Evolutionary conservation across 2,113 vertebrate genomes (phyloP), one percentile per base, ranked within the genome.

Genomic region (Spizaetus ornatus): DNA sequence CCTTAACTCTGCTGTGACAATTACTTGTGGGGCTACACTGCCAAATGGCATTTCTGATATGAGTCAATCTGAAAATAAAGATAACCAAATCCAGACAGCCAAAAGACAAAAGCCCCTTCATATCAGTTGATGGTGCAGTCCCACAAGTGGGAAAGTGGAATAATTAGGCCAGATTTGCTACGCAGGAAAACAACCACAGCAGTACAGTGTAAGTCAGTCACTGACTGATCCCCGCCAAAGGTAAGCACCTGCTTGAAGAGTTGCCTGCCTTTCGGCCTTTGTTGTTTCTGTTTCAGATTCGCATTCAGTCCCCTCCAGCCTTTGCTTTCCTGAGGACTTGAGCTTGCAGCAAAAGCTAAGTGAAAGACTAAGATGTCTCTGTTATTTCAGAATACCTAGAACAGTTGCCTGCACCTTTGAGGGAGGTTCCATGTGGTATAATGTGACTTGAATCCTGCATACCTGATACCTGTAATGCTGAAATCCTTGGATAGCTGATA

Each of bases 261-360:
- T 1, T 50, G 20, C 14, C 40, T 23, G 0, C 4, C 13, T 55
- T 63, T 42, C 0, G 0, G 2, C 17, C 40, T 74, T 50, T 61
- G 36, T 27, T 77, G 7, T 45, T 70, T 47, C 25, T 42, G 84
- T 26, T 47, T 91, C 53, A 86, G 67, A 70, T 61, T 89, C 45
- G 53, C 42, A 69, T 56, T 58, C 50, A 53, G 22, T 38, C 10
- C 3, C 15, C 36, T 6, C 12, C 40, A 82, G n/a, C 8, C 11
- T 82, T 63, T 27, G 25, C 26, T 43, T 38, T 88, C 32, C 65
- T 48, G 32, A 89, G 29, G 86, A 70, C 16, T 10, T 16, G 4
- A 83, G 29, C 42, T 52, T 48, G 34, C 19, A 48, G 21, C 9
- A 69, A 56, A 89, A 87, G 9, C 25, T 63, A 47, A 53, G 62